phyloP scores from a whole-genome alignment of 2,797 vertebrate genomes.

The Anas capensis region DNA sequence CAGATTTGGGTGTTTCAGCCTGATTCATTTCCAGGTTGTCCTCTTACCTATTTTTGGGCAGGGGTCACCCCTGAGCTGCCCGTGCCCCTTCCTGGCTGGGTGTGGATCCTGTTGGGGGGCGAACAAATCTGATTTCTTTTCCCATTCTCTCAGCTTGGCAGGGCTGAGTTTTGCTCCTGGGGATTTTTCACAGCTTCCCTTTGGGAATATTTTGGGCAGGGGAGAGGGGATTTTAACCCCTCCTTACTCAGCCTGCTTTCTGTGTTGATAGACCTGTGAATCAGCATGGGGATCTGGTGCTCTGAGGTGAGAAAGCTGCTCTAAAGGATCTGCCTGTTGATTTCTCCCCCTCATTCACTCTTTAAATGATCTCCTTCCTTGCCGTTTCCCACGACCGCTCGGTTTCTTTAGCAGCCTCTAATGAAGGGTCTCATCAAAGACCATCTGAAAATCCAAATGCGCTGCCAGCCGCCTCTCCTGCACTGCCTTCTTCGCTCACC shows the following conservation, averaged over 20 bases:
- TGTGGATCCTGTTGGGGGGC: not conserved
- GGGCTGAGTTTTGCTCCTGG: not conserved
- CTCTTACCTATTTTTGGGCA: not conserved
- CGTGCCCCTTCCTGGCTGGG: accelerated
- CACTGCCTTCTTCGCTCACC: not conserved
- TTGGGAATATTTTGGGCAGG: not conserved
- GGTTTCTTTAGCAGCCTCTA: not conserved
- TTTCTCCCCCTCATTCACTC: not conserved
- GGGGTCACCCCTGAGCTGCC: not conserved
- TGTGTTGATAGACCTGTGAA: not conserved
- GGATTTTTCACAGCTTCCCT: not conserved
- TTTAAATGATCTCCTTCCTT: not conserved
- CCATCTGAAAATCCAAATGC: not conserved
- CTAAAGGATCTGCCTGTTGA: not conserved
- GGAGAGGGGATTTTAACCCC: not conserved
- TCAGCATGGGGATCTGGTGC: accelerated
- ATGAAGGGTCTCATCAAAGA: not conserved
- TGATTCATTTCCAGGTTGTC: not conserved
- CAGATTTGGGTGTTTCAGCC: not conserved
- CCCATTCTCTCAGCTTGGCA: not conserved
- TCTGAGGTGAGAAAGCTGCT: not conserved
- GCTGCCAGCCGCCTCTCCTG: not conserved
- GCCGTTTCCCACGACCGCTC: accelerated
- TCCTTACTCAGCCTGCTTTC: not conserved
- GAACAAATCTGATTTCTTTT: not conserved